These are phyloP conservation scores for Alviniconcha marisindica DNA, from an alignment of 1,140 invertebrate genomes.

Conservation along the genomic window DNA sequence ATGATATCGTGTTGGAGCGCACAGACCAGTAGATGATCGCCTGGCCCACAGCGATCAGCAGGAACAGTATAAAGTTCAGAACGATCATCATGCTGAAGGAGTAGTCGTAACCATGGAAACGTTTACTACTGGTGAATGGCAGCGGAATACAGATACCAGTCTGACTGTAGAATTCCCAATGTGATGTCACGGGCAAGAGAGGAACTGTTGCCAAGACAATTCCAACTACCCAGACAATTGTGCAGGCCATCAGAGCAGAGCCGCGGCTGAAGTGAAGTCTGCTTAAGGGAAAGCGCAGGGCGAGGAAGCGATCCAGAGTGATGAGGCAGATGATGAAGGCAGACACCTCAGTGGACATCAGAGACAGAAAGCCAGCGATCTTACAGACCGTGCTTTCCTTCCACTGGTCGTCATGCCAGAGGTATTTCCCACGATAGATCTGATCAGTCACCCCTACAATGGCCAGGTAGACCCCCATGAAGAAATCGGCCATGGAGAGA, in stretches of 20 bases:
- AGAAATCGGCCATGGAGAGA: conserved; percentile 36
- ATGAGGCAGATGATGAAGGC: conserved; percentile 46
- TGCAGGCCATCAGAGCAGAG: conserved; percentile 19
- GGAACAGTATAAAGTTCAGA: conserved; percentile 48
- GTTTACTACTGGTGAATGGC: conserved; percentile 43
- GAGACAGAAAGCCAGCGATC: conserved; percentile 32
- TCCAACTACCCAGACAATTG: conserved; percentile 22
- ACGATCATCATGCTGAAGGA: conserved; percentile 47
- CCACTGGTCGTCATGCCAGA: conserved; percentile 6
- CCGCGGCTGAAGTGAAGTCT: conserved; percentile 27
- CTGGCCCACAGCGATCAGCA: conserved; percentile 50
- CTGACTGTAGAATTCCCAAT: conserved; percentile 52
- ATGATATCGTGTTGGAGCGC: conserved; percentile 13
- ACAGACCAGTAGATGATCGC: conserved; percentile 46
- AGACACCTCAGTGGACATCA: conserved; percentile 38
- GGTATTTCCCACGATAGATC: conserved; percentile 53
- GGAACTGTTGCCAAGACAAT: conserved; percentile 13
- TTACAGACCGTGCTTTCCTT: conserved; percentile 18
- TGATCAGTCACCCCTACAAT: conserved; percentile 37
- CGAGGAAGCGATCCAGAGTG: conserved; percentile 46
- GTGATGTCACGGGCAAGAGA: conserved; percentile 12
- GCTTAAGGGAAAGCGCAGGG: conserved; percentile 24
- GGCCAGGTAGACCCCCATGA: conserved; percentile 37
- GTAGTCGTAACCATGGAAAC: conserved; percentile 46
- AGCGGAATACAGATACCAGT: conserved; percentile 52